phyloP scores from a whole-genome alignment of 1,140 invertebrate species.

The Galleria mellonella region DNA sequence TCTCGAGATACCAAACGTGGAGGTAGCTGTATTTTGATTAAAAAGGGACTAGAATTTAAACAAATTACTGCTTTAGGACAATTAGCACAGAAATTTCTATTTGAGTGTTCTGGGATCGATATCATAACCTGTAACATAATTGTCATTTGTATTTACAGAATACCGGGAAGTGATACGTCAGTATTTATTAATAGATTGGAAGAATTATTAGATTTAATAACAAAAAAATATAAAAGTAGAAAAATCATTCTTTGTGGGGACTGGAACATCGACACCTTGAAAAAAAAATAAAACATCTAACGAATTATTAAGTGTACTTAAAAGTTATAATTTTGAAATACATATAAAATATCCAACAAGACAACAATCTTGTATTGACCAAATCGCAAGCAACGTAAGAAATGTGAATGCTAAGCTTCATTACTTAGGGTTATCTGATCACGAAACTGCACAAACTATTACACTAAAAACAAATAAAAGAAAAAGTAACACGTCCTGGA shows the following conservation, averaged over 20 bases:
- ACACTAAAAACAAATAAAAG: neutral
- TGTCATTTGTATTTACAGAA: neutral
- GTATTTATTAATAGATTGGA: neutral
- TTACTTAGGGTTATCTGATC: constrained; percentile 13
- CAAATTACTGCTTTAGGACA: neutral
- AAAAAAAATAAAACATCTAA: neutral
- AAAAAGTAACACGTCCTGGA: constrained; percentile 6
- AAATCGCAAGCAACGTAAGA: constrained; percentile 16
- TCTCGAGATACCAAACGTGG: constrained; percentile 12
- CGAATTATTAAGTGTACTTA: constrained; percentile 1
- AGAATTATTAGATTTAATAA: neutral
- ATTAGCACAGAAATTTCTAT: neutral
- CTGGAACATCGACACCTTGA: constrained; percentile 8
- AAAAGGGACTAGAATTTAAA: constrained; percentile 5
- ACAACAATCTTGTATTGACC: constrained; percentile 13
- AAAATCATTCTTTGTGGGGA: constrained; percentile 9
- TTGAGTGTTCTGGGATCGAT: constrained; percentile 9
- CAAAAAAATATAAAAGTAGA: neutral
- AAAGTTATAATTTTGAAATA: constrained; percentile 10
- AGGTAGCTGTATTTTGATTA: constrained; percentile 9
- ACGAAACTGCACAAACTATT: constrained; percentile 16
- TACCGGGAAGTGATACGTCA: neutral
- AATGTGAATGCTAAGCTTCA: constrained; percentile 1
- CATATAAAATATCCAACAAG: constrained; percentile 13
- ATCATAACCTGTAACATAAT: neutral